Evolutionary conservation across 37 sponge, comb jelly and placozoan genomes (phyloP), one percentile per base, ranked within the genome.

Genomic region (Chondrosia reniformis): DNA sequence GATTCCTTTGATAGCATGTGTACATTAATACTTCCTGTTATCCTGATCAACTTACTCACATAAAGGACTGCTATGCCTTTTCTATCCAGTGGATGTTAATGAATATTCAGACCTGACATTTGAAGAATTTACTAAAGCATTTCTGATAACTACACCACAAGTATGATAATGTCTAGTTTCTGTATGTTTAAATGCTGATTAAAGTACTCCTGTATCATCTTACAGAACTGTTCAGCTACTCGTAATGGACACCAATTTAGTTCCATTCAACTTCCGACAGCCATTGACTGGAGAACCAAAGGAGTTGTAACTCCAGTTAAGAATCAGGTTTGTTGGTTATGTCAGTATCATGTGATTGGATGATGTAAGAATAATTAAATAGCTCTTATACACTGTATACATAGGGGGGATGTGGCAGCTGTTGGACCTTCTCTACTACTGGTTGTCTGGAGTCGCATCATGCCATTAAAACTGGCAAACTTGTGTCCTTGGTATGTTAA

Each of bases 371-470:
- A 15, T 49, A 15, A n/a, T n/a, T n/a, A n/a, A n/a, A n/a, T n/a
- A n/a, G n/a, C n/a, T n/a, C n/a, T n/a, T n/a, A n/a, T n/a, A n/a
- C n/a, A n/a, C n/a, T n/a, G n/a, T n/a, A n/a, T n/a, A 32, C 71
- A 36, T 46, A 89, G 90, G 90, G 90, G 31, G 8, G 43, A 34
- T 89, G 90, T 72, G 90, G 90, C 7, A 89, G 90, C 65, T 89
- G 90, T 46, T 89, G 85, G 83, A 85, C 90, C 36, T 89, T 89
- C 63, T 89, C 90, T 22, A 85, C 90, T 46, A 89, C 90, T 78
- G 90, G 90, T 30, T 76, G 82, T 30, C 52, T 89, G 39, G 90
- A 89, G 69, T 36, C 86, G 1, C 90, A 89, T 54, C 90, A 89
- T 49, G 83, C 83, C 67, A 65, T 89, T 52, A 85, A 81, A 54